Base-by-base conservation (phyloP, 1,140 invertebrate species). In the Melitaea cinxia region DNA sequence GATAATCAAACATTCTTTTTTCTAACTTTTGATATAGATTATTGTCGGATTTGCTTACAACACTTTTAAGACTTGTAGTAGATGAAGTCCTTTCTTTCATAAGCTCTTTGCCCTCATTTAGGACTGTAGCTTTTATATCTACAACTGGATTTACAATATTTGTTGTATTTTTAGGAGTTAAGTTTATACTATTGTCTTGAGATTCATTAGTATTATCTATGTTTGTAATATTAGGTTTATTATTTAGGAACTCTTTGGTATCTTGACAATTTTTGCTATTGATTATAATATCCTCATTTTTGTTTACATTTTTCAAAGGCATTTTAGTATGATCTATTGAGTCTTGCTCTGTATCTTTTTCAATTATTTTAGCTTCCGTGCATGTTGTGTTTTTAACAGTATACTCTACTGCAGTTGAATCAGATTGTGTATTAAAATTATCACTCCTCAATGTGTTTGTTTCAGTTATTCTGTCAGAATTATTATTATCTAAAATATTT, bases 1-100 rank as follows among this genome's bases (percentile, higher is more conserved):
- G 67, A 58, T 10, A 65, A 10, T 49, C 21, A 6, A 28, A 63
- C 50, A 79, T 54, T 24, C 24, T 65, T 49, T n/a, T 15, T 63
- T 75, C 54, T 58, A 78, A 45, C 23, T 15, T 19, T 47, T 47
- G 21, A 12, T 10, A 47, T 4, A 23, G 2, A n/a, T 10, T 4
- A 15, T 14, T 47, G 10, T 47, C 42, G 3, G 1, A 12, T 47
- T 47, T 47, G 12, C 1, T 6, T 17, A 54, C 12, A 19, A 19
- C 5, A 15, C 15, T 19, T 33, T 12, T 54, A 21, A 10, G 52
- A 10, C 7, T 2, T 23, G 42, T 21, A n/a, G 10, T 23, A 19
- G 9, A 1, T 47, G 5, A 4, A 23, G 12, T 4, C 3, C 2
- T 23, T 21, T 45, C 19, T 21, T 3, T 23, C 12, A 12, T 1